Evolutionary conservation across 1,140 invertebrate species (phyloP), one percentile per base, ranked within the genome.

Genomic region (Triops cancriformis): DNA sequence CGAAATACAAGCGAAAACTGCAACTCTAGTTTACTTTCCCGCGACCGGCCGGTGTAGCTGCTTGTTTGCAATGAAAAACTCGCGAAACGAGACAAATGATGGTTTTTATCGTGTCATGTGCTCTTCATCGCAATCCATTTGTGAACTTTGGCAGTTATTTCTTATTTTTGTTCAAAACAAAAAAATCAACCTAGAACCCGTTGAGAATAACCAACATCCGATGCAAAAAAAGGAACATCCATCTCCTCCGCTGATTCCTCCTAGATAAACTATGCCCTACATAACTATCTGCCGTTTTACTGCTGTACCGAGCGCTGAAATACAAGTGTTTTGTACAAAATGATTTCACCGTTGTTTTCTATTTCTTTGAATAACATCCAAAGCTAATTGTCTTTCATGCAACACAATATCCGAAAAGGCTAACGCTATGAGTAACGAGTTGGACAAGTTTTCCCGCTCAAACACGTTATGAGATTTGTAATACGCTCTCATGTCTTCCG

Each of bases 391-490:
- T 76, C 45, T 43, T 41, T 43, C 37, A 10, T 45, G 74, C 37
- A 76, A 18, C 11, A 41, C 74, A n/a, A 76, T 41, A 26, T 76
- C 74, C n/a, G 74, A 41, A 43, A 41, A 76, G 14, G 74, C 74
- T 76, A 45, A 27, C 12, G 74, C 74, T 76, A 76, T 76, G 11
- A 76, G 11, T 31, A 76, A 42, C 4, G 74, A 41, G 37, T 42
- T 76, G 10, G 74, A 43, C 23, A 76, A 76, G 1, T 76, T 41
- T 76, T 76, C 74, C 74, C 74, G 74, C 27, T 31, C 27, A n/a
- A 23, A 76, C 26, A 43, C 37, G 23, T 76, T 76, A 10, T 23
- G 26, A 7, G 28, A 41, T 26, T 26, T 31, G 37, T 41, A 76
- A 18, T 11, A 3, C 10, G 64, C 23, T 26, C 37, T 27, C 31